Evolutionary conservation across 2,797 vertebrate species (phyloP), one percentile per base, ranked within the genome.

Genomic region (Glyptemys insculpta): DNA sequence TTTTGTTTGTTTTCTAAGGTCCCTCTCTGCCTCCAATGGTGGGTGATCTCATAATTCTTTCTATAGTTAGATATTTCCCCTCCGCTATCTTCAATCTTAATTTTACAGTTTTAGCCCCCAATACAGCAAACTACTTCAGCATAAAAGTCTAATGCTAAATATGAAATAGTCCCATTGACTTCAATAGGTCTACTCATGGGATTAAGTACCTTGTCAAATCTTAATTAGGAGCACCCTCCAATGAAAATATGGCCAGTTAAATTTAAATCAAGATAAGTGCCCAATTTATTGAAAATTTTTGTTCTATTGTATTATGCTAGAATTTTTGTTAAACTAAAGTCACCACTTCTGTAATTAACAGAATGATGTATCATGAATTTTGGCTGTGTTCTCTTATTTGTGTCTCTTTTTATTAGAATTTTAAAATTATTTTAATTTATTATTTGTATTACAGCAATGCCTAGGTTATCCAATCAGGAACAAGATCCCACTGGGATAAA

Each of bases 21-120:
- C 80, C 76, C 83, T 78, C 87, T 52, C 53, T 41, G 37, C 56
- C 95, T 97, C 62, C 90, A 53, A 85, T 85, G 81, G 96, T 91
- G 81, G 83, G 96, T 93, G 76, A 50, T 72, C 79, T 96, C 76
- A 89, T 87, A 76, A 47, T 47, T 76, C 27, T 49, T 52, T 94
- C 49, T 78, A 56, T 90, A 78, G 25, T 83, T 92, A 81, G 54
- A 18, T 52, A 95, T 53, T 78, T 78, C 59, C 90, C 95, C 91
- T 95, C 94, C 81, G 93, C 89, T 96, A 94, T 95, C 94, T 96
- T 96, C 95, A 96, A 96, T 93, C 90, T 89, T 87, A 91, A 19
- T 79, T 54, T 74, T 91, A 31, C 0, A 87, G 56, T 49, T 50
- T 62, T 95, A 88, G 91, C 89, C n/a, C 94, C 41, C 41, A 44